A percentile compares a stretch with the other conserved stretches of the same genome.
Evolutionary conservation across 2,113 vertebrate genomes (phyloP).

Genomic region (Mus spicilegus): DNA sequence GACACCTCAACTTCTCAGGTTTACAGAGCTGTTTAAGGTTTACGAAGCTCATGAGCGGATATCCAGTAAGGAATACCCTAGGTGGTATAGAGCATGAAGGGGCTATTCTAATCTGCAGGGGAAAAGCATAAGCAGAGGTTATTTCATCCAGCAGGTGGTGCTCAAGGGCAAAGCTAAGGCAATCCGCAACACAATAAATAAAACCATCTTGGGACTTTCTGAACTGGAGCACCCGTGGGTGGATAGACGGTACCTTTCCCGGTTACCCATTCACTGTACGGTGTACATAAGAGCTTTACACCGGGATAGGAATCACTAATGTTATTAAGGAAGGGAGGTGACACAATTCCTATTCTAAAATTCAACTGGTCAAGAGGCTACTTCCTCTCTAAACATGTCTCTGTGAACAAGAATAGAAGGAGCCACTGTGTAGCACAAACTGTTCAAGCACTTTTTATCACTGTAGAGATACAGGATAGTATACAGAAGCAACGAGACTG

Average conservation of each 20-base stretch:
- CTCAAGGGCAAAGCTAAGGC: constrained; percentile 71
- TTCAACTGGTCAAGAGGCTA: background rate
- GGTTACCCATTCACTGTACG: background rate
- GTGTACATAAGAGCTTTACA: constrained; percentile 7
- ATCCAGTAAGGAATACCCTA: background rate
- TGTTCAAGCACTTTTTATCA: constrained; percentile 55
- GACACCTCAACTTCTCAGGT: background rate
- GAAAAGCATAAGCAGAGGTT: background rate
- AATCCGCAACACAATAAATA: constrained; percentile 28
- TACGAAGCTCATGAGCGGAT: background rate
- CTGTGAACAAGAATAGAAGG: background rate
- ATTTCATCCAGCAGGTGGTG: constrained; percentile 87
- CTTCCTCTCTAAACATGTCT: background rate
- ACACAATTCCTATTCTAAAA: constrained; percentile 42
- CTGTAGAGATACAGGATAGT: background rate
- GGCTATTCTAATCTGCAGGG: constrained; percentile 12
- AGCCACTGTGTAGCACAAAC: background rate
- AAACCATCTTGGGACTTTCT: constrained; percentile 25
- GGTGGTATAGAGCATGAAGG: background rate
- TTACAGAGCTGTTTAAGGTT: background rate
- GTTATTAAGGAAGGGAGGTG: background rate
- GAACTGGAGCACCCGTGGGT: background rate
- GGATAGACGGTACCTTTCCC: background rate
- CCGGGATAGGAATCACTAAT: background rate
- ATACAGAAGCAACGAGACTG: background rate